Evolutionary conservation across 2,113 vertebrate species (phyloP).

Genomic region (Dipodomys ordii): DNA sequence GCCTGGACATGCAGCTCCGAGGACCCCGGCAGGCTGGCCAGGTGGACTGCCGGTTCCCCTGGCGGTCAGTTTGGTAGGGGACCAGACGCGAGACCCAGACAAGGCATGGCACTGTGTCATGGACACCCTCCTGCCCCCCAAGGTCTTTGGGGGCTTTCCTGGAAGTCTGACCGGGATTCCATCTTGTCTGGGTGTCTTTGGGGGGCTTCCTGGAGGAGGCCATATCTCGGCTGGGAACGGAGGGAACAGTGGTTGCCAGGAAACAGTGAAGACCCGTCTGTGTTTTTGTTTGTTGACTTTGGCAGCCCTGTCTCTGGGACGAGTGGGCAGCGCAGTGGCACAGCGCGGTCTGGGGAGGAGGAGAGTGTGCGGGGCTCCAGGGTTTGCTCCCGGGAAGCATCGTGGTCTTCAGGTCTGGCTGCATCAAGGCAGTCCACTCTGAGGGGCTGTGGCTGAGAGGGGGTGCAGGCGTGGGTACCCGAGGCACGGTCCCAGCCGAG

Average conservation of each 20-base stretch:
- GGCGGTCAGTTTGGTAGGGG: neutral
- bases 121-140: too few relatives aligned
- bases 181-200: neutral
- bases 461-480: too few relatives aligned
- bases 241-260: neutral
- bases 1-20: neutral
- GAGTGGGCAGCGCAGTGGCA: neutral
- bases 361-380: too few relatives aligned
- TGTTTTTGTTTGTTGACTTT: neutral
- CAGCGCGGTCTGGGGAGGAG: neutral
- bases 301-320: neutral
- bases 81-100: neutral
- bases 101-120: accelerated
- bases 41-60: neutral
- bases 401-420: neutral
- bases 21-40: neutral
- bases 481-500: too few relatives aligned
- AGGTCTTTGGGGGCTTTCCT: too few relatives aligned
- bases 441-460: neutral
- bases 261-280: neutral
- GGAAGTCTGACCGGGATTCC: too few relatives aligned
- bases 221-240: neutral
- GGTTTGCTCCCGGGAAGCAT: neutral
- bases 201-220: constrained; percentile 6
- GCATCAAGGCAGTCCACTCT: neutral